Base-by-base conservation (phyloP, 2,888 invertebrate genomes). In the Luffia ferchaultella region DNA sequence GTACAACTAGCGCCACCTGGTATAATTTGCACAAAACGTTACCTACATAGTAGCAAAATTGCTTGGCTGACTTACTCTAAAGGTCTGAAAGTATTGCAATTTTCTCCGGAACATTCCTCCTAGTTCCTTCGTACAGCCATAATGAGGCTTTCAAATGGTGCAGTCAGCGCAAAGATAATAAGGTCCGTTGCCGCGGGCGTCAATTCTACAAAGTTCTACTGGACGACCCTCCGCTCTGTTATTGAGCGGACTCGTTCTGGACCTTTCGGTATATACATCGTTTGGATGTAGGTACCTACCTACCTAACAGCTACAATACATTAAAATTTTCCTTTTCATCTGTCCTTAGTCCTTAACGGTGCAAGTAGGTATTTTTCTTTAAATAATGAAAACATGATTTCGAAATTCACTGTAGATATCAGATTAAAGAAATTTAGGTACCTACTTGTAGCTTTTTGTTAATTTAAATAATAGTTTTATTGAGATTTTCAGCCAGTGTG, bases 151-250 rank as follows among this genome's bases (percentile, higher is more conserved):
- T 30, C 30, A 30, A 30, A 30, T 30, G 30, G 30, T 30, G 12
- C 30, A 30, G 64, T 70, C 69, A 71, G 67, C 70, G 56, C 57
- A 68, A 71, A 70, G 60, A 64, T 70, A 73, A 73, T 71, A 70
- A 65, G 64, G 62, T 57, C 57, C 55, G 54, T 54, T 56, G 58
- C 59, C 54, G 58, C 7, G 44, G 49, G 5, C 43, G 43, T 17
- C 44, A 42, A 43, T 43, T 49, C 49, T 49, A 20, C 12, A 49
- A 42, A 43, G 49, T 18, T 49, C 43, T 41, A 18, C 41, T 41
- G 41, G 42, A 40, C 48, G 3, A 5, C 43, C 20, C 43, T 43
- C 43, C 18, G 42, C 42, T 42, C 42, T 20, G 43, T 43, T 49
- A 49, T 49, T 49, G 42, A 5, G 43, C 43, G 49, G 42, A 49